A percentile compares a stretch with the other conserved stretches of the same genome.
Evolutionary conservation across 2,888 invertebrate genomes (phyloP).

Genomic region (Tachystola acroxantha): DNA sequence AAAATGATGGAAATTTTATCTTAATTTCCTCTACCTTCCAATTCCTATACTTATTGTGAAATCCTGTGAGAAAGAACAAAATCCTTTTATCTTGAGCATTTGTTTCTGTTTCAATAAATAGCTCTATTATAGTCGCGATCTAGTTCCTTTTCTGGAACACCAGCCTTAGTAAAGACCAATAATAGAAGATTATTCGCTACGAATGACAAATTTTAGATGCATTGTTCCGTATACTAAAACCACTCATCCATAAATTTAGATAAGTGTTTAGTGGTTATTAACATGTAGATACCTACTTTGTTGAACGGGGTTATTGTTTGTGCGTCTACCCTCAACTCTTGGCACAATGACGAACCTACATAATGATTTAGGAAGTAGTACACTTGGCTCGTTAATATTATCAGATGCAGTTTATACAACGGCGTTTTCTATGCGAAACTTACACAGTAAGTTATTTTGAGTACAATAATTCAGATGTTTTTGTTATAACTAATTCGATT

Average conservation of each 20-base stretch:
- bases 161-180: not conserved
- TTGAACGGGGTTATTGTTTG: not conserved
- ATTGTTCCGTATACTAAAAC: conserved; percentile 3
- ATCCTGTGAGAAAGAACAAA: no score
- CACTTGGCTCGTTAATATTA: no score
- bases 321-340: not conserved
- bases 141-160: not conserved
- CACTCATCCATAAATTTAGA: not conserved
- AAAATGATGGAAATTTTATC: no score
- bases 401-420: no score
- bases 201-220: conserved; percentile 1
- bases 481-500: no score
- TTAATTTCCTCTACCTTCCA: no score
- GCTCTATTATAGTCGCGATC: no score
- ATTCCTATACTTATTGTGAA: no score
- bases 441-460: not conserved
- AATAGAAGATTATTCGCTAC: not conserved
- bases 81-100: no score
- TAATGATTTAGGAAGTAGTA: not conserved
- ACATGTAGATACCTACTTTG: not conserved
- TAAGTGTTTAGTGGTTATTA: conserved; percentile 6
- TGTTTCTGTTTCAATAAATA: no score
- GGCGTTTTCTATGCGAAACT: no score
- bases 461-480: no score
- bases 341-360: not conserved